phyloP scores from a whole-genome alignment of 2,113 vertebrate species.

The Caloenas nicobarica region DNA sequence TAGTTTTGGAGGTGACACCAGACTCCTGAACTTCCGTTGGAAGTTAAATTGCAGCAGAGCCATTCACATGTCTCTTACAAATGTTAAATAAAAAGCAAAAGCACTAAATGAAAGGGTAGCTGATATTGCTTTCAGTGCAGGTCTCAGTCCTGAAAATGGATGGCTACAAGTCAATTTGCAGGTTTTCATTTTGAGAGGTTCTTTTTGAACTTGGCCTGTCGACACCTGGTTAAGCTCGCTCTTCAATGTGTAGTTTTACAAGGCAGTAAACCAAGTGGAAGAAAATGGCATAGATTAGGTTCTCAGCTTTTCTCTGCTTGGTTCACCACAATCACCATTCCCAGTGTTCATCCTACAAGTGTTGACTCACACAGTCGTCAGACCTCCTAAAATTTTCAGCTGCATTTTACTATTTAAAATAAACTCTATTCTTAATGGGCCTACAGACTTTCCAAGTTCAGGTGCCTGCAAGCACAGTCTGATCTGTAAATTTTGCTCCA shows the following conservation, averaged over 20 bases:
- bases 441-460: neutral
- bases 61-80: neutral
- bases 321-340: neutral
- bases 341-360: neutral
- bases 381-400: neutral
- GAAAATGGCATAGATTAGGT: neutral
- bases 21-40: neutral
- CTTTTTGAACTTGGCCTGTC: neutral
- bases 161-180: neutral
- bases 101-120: neutral
- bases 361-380: neutral
- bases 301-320: neutral
- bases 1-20: neutral
- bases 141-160: neutral
- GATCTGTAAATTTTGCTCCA: constrained; percentile 9
- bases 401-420: neutral
- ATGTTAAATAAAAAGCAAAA: neutral
- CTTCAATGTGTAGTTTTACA: neutral
- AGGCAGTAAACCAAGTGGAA: neutral
- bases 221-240: neutral
- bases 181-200: neutral
- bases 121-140: neutral
- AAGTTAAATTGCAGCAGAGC: neutral
- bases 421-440: neutral
- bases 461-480: neutral